These are phyloP conservation scores for Sipha flava DNA, from an alignment of 1,140 invertebrate species.

Conservation along the genomic window DNA sequence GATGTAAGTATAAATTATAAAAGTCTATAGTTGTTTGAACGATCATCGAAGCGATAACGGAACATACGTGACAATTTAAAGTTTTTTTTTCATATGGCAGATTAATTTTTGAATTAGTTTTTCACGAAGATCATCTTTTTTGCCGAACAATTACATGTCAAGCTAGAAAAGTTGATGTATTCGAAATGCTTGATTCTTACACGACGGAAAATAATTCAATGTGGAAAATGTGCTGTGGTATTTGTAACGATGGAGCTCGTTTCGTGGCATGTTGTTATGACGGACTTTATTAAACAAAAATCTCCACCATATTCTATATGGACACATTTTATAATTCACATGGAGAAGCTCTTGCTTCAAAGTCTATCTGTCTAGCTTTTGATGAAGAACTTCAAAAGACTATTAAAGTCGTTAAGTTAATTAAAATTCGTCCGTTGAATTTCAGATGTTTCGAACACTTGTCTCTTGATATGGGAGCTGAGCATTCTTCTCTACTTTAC, in stretches of 20 bases:
- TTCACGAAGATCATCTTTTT: neutral
- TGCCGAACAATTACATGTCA: neutral
- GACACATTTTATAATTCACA: constrained; percentile 16
- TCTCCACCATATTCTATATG: neutral
- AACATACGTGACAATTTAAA: too few relatives aligned
- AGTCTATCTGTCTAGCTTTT: neutral
- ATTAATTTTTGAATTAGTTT: too few relatives aligned
- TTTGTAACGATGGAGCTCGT: neutral
- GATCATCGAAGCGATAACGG: too few relatives aligned
- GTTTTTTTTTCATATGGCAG: neutral
- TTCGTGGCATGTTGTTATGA: neutral
- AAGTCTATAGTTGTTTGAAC: too few relatives aligned
- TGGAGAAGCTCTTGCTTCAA: neutral
- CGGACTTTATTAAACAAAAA: neutral
- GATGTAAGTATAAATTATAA: too few relatives aligned
- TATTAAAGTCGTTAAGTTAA: neutral
- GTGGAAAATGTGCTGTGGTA: neutral
- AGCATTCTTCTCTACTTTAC: neutral
- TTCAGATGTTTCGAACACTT: constrained; percentile 14
- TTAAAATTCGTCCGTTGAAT: neutral
- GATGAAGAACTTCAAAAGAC: neutral
- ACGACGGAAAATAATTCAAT: neutral
- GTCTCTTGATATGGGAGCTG: constrained; percentile 23
- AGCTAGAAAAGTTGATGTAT: neutral
- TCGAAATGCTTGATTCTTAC: neutral